Base-by-base conservation (phyloP, 2,888 invertebrate genomes). In the Oligia latruncula region DNA sequence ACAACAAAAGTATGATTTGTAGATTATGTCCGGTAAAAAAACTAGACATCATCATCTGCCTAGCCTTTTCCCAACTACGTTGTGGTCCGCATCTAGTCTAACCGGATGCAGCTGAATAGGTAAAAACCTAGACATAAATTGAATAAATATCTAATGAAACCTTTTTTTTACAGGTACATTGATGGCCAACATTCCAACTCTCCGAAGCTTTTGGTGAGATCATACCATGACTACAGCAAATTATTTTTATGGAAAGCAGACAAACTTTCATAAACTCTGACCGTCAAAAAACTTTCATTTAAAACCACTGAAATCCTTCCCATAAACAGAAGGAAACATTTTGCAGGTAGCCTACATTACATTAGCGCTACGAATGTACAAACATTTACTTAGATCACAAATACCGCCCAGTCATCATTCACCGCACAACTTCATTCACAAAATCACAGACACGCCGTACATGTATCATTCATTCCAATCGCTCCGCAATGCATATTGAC, bases 111-210 rank as follows among this genome's bases (percentile, higher is more conserved):
- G 49, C 49, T 15, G 49, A 49, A 4, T 49, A 49, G 15, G 20
- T 15, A 40, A 49, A 20, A 64, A 17, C 20, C 3, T 17, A 64
- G 64, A 20, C 4, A 20, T 49, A 49, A n/a, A 46, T 5, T 40
- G 1, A 4, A 46, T 52, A 77, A 49, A 46, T 52, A 15, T 65
- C 55, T 82, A 78, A 84, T 75, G 0, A 67, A 58, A 35, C 1
- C 46, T 66, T 74, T 68, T n/a, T 77, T 89, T 62, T 80, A 62
- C 87, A 88, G 88, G 88, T 88, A 84, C 43, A 62, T 73, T 74
- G 11, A 43, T 23, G 20, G 23, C 17, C 15, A 58, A 58, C 8
- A 58, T 29, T 13, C 2, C 4, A 6, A 40, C 5, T 15, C 29
- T 3, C 35, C 40, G 43, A 55, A 74, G 46, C 52, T 29, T 35